Conservation (phyloP, 2,888 invertebrate genomes). For the Cryptocephalus moraei region DNA sequence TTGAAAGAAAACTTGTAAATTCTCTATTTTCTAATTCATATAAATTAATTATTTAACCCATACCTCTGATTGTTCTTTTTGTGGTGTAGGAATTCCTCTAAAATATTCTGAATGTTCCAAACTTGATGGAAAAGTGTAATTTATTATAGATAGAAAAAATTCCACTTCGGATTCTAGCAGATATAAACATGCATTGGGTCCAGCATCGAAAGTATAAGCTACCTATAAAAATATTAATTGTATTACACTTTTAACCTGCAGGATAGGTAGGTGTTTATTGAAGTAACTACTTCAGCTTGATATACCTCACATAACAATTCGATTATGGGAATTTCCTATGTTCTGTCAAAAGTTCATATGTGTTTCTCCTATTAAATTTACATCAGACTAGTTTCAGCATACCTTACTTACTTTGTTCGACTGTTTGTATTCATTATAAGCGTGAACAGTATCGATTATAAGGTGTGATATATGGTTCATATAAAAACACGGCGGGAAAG, state of each 20-base stretch:
- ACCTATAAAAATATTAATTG: conserved; percentile 43
- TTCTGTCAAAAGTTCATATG: no score
- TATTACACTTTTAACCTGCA: not conserved
- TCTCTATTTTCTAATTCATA: not conserved
- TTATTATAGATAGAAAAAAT: conserved; percentile 55
- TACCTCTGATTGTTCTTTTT: conserved; percentile 9
- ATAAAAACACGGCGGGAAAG: conserved; percentile 88
- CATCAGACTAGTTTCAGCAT: not conserved
- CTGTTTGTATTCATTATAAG: conserved; percentile 64
- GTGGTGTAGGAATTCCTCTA: conserved; percentile 42
- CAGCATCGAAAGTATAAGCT: conserved; percentile 98
- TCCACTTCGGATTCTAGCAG: conserved; percentile 65
- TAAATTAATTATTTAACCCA: not conserved
- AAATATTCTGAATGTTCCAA: conserved; percentile 42
- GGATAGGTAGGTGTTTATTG: not conserved
- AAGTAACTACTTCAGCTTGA: no score
- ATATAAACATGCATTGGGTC: conserved; percentile 91
- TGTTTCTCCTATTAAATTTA: no score
- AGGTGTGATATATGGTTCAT: conserved; percentile 81
- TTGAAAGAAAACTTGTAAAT: not conserved
- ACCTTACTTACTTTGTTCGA: conserved; percentile 45
- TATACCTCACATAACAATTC: no score
- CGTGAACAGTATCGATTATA: conserved; percentile 71
- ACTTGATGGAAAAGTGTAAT: conserved; percentile 63
- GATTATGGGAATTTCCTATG: no score